phyloP scores from a whole-genome alignment of 2,888 invertebrate species.

The Drosophila buzzatii region DNA sequence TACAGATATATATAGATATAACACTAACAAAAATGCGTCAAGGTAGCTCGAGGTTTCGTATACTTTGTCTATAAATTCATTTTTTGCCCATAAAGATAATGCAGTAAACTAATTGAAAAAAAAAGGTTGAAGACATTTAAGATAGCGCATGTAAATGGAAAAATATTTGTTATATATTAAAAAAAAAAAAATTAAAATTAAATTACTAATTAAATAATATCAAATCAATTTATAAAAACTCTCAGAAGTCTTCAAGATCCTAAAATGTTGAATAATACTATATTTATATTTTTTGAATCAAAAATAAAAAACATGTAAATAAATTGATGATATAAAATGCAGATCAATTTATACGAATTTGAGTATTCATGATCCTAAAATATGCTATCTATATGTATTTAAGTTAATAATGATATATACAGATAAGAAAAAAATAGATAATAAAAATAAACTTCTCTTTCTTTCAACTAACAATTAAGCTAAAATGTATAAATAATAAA shows the following conservation, averaged over 20 bases:
- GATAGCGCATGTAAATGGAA: background rate
- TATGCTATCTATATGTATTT: background rate
- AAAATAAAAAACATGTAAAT: background rate
- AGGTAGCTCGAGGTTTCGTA: background rate
- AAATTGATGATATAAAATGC: background rate
- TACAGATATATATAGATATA: background rate
- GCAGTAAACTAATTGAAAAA: background rate
- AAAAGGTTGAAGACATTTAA: background rate
- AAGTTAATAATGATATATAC: too few relatives aligned
- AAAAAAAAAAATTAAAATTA: too few relatives aligned
- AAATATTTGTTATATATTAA: too few relatives aligned
- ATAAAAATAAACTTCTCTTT: too few relatives aligned
- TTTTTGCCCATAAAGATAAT: background rate
- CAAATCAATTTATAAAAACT: too few relatives aligned
- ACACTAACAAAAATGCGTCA: background rate
- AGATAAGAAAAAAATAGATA: too few relatives aligned
- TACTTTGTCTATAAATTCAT: background rate
- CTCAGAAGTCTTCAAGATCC: too few relatives aligned
- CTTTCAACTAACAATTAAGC: too few relatives aligned
- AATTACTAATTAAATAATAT: too few relatives aligned
- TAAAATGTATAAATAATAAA: too few relatives aligned
- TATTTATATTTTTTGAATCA: too few relatives aligned
- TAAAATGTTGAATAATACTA: too few relatives aligned
- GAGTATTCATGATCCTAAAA: background rate
- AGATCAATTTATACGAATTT: background rate